Evolutionary conservation across 2,113 vertebrate genomes (phyloP).

Genomic region (Raja brachyura): DNA sequence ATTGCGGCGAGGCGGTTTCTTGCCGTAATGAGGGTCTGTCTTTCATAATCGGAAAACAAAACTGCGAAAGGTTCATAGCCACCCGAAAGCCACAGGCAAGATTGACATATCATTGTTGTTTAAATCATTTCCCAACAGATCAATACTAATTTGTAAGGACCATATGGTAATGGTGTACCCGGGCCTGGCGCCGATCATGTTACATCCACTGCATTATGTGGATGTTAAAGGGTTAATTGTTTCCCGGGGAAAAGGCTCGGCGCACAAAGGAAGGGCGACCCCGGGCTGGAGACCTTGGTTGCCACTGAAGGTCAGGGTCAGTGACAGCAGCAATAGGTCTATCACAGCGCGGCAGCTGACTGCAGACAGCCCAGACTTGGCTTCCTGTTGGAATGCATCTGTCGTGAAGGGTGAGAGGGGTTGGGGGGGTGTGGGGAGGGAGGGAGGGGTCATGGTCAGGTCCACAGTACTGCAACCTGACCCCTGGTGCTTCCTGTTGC

Average conservation of each 20-base stretch:
- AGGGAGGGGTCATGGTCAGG: conserved; percentile 24
- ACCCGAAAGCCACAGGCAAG: background rate
- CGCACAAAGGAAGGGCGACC: background rate
- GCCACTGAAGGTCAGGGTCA: conserved; percentile 44
- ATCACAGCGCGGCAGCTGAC: conserved; percentile 41
- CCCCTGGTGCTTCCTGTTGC: conserved; percentile 39
- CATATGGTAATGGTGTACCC: background rate
- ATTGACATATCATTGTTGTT: conserved; percentile 4
- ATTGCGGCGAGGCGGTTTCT: background rate
- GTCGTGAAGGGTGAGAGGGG: conserved; percentile 39
- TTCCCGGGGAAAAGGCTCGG: background rate
- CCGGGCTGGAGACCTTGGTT: conserved; percentile 35
- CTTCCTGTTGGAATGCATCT: conserved; percentile 41
- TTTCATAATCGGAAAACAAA: background rate
- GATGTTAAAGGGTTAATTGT: conserved; percentile 31
- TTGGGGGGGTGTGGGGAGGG: too few relatives aligned
- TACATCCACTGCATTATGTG: conserved; percentile 21
- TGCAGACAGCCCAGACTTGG: conserved; percentile 47
- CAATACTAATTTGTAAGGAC: conserved; percentile 35
- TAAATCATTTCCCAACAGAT: conserved; percentile 34
- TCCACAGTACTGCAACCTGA: conserved; percentile 24
- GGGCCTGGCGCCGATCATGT: background rate
- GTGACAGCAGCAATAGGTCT: conserved; percentile 42
- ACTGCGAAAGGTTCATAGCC: too few relatives aligned
- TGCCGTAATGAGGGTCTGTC: background rate